Base-by-base conservation (phyloP, 2,888 invertebrate genomes). In the Clepsis dumicolana region DNA sequence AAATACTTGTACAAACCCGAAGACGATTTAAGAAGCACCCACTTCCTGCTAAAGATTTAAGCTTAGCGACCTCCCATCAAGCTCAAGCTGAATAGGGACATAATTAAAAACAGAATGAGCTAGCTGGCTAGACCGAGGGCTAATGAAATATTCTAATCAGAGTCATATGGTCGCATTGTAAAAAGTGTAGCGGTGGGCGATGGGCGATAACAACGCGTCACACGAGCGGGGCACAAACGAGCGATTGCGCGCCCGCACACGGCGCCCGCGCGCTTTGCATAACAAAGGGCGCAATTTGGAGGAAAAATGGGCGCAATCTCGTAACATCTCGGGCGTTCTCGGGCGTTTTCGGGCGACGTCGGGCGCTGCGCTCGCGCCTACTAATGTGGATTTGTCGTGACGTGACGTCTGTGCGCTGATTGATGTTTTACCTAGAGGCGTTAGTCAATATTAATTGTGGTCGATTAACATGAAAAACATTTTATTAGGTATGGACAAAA, bases 281-380 rank as follows among this genome's bases (percentile, higher is more conserved):
- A 90, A 93, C 92, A 93, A 93, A 93, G 89, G 87, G 84, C 84
- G 91, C 91, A 93, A 92, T 93, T 93, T 92, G 92, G 92, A 90
- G 83, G 91, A 90, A 91, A 93, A 92, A 93, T 92, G 90, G 88
- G 79, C 84, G 76, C 91, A 89, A 91, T 91, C 90, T 88, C 79
- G 80, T 80, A 78, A 81, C 82, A 88, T 88, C 88, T 89, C 83
- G 79, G 77, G 72, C 70, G 77, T 75, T 77, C 82, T 84, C 82
- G 83, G 78, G 74, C 74, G 77, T 76, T 73, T 76, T 82, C 77
- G 80, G 74, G 70, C 66, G 75, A 72, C 79, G 75, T 77, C 76
- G 75, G 75, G 57, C 71, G 73, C 70, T 82, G 84, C 80, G 81
- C 81, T 76, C 73, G 83, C 82, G 82, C 76, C 75, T 84, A 82